Conservation (phyloP, 92 coral and sea anemone species). For the Ricordea florida region DNA sequence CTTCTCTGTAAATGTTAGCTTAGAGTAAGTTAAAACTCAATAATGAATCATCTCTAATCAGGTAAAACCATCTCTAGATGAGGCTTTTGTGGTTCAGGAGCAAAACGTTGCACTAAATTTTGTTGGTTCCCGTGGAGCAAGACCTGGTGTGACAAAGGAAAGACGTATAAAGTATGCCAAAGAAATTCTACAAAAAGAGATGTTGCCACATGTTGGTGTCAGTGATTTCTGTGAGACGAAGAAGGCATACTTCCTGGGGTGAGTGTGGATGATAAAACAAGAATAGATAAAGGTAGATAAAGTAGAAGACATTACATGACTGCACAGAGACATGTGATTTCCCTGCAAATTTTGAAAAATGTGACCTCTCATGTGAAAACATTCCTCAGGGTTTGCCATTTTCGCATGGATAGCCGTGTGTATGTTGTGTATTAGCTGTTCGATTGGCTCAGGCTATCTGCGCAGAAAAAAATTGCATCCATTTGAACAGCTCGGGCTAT, state of each 20-base stretch:
- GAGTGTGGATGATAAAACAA: too few species aligned
- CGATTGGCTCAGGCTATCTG: too few species aligned
- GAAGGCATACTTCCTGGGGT: conserved; percentile 98
- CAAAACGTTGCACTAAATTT: conserved; percentile 97
- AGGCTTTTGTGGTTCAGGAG: conserved; percentile 98
- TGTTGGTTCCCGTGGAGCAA: conserved; percentile 98
- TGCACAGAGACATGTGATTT: too few species aligned
- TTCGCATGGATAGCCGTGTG: too few species aligned
- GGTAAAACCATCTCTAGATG: conserved; percentile 99
- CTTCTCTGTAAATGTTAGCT: neutral
- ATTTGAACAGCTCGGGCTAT: too few species aligned
- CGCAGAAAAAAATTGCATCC: too few species aligned
- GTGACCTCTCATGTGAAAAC: too few species aligned
- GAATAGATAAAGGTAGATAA: too few species aligned
- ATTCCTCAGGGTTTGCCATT: too few species aligned
- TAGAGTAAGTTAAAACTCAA: neutral
- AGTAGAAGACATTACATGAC: too few species aligned
- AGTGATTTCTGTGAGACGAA: conserved; percentile 99
- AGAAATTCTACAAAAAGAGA: conserved; percentile 97
- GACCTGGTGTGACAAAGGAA: conserved; percentile 98
- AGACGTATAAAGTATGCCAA: conserved; percentile 93
- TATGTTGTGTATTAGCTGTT: too few species aligned
- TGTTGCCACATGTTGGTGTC: conserved; percentile 99
- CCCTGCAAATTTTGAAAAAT: too few species aligned
- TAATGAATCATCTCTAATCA: neutral